phyloP scores from a whole-genome alignment of 2,113 vertebrate species.

The Lichenostomus cassidix region DNA sequence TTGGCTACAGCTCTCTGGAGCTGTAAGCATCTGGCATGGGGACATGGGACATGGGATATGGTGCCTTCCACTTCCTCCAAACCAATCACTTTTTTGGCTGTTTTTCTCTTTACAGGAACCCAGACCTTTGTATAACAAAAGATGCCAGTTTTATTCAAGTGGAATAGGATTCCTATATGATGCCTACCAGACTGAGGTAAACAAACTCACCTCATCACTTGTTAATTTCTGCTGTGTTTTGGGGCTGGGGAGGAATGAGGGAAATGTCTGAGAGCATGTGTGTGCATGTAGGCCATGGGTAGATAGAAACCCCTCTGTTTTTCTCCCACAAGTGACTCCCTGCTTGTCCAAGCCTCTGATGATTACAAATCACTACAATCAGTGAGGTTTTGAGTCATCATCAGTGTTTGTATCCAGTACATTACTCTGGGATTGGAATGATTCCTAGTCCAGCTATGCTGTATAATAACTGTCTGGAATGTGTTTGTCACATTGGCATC shows the following conservation, averaged over 20 bases:
- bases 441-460: not conserved
- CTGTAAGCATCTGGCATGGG: not conserved
- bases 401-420: not conserved
- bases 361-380: not conserved
- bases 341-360: not conserved
- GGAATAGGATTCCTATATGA: slow-evolving; percentile 81
- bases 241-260: not conserved
- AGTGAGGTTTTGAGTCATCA: not conserved
- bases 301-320: not conserved
- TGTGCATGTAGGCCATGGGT: not conserved
- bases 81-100: not conserved
- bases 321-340: not conserved
- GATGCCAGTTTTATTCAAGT: slow-evolving; percentile 86
- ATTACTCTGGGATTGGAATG: not conserved
- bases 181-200: slow-evolving; percentile 89
- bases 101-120: slow-evolving; percentile 79
- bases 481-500: not conserved
- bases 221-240: not conserved
- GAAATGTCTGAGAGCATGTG: not conserved
- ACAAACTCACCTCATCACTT: not conserved
- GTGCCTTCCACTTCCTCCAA: not conserved
- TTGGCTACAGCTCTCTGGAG: not conserved
- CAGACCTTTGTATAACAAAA: slow-evolving; percentile 80
- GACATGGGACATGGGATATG: not conserved
- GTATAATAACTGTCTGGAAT: not conserved